Evolutionary conservation across 1,140 invertebrate genomes (phyloP).

Genomic region (Bombus fervidus): DNA sequence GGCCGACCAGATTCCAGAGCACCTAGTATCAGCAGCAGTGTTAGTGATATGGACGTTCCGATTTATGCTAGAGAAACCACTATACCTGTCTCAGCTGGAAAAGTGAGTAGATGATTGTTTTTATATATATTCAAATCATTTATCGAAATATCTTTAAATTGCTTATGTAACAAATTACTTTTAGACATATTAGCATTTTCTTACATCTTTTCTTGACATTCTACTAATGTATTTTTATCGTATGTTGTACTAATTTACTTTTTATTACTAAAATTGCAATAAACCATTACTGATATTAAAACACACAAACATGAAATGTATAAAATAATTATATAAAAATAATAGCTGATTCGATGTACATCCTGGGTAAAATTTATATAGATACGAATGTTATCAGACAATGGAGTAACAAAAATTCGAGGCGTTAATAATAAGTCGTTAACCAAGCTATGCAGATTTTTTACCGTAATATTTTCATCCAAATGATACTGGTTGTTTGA

Average conservation of each 20-base stretch:
- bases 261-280: background rate
- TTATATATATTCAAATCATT: background rate
- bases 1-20: constrained; percentile 77
- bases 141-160: background rate
- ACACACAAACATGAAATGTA: too few relatives aligned
- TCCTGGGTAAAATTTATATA: background rate
- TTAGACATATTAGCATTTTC: background rate
- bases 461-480: too few relatives aligned
- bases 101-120: constrained; percentile 69
- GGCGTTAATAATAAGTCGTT: too few relatives aligned
- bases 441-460: too few relatives aligned
- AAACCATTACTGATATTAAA: background rate
- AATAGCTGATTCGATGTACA: background rate
- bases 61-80: constrained; percentile 83
- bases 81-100: constrained; percentile 73
- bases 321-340: background rate
- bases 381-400: background rate
- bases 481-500: too few relatives aligned
- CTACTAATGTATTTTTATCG: background rate
- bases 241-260: background rate
- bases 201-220: background rate
- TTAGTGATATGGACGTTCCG: constrained; percentile 84
- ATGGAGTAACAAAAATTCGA: background rate
- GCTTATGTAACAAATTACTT: background rate
- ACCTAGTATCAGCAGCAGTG: constrained; percentile 83